Base-by-base conservation (phyloP, 2,797 vertebrate genomes). In the Enteromius mattozi region DNA sequence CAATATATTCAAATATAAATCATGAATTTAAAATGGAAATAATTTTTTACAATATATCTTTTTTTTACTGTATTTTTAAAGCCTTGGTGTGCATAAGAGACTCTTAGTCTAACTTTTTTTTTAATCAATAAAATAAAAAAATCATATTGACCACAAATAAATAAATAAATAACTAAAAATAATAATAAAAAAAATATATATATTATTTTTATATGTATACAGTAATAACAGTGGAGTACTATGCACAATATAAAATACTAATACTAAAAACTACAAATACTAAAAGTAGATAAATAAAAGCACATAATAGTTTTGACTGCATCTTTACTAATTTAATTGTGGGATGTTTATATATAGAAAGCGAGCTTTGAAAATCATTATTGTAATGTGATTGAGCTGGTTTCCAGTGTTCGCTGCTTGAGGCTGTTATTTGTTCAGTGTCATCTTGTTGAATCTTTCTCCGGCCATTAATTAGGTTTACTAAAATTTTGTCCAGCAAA, bases 401-500 rank as follows among this genome's bases (percentile, higher is more conserved):
- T 45, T 19, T 78, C 13, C 56, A 78, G 59, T 9, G 40, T 19
- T 14, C 0, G 3, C 35, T 37, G 30, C 49, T 78, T 7, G 24
- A 27, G 59, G 40, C 35, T 14, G 19, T 51, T 68, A 80, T 80
- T 68, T 37, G 78, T 10, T 51, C 78, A 68, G 61, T 51, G 42
- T 47, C 61, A 79, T 79, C 40, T 35, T 79, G 61, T 66, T 79
- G 17, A 49, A 66, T 66, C 42, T 49, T 30, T 66, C 74, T 77
- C 74, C 77, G 27, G 78, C 27, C 42, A 3, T 66, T 80, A 80
- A 80, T 66, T 80, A 66, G 61, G 42, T 79, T 79, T 66, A 51
- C 61, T 79, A 33, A 49, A 79, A 79, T 17, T 9, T 19, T 79
- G 19, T 79, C 78, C 78, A 30, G 63, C 45, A 24, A 68, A 68